Percentiles rank a stretch among this genome's conserved stretches.
Conservation (phyloP, 2,113 vertebrate species). For the Pycnonotus jocosus region DNA sequence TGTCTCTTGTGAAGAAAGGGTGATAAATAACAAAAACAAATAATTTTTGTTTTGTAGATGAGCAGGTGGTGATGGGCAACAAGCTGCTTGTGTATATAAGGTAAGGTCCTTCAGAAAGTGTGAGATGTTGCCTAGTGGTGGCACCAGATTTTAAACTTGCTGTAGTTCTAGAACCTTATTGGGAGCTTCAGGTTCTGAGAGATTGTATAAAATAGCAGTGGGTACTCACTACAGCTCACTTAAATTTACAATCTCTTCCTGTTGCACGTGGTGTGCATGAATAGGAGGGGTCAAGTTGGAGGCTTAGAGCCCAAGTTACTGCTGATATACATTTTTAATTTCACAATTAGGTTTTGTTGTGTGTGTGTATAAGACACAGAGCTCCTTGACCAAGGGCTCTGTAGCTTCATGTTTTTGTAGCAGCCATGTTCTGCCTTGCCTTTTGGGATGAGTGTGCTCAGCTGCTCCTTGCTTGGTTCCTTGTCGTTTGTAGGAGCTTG, state of each 20-base stretch:
- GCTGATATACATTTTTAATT: background rate
- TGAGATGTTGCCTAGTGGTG: background rate
- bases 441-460: background rate
- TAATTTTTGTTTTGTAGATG: slow-evolving; percentile 77
- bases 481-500: background rate
- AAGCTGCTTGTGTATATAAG: slow-evolving; percentile 98
- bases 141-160: background rate
- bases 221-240: background rate
- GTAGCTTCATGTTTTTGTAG: background rate
- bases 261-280: background rate
- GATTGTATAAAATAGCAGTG: background rate
- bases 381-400: background rate
- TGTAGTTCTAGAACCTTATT: fast-evolving
- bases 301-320: background rate
- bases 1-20: background rate
- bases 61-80: slow-evolving; percentile 95
- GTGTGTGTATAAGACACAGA: background rate
- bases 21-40: background rate
- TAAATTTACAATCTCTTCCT: background rate
- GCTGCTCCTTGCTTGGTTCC: background rate
- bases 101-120: slow-evolving; percentile 62
- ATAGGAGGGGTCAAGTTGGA: background rate
- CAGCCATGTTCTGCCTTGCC: background rate
- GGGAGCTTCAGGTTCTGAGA: background rate
- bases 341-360: background rate